These are phyloP conservation scores for Mustela lutreola DNA, from an alignment of 2,113 vertebrate genomes.

Conservation along the genomic window DNA sequence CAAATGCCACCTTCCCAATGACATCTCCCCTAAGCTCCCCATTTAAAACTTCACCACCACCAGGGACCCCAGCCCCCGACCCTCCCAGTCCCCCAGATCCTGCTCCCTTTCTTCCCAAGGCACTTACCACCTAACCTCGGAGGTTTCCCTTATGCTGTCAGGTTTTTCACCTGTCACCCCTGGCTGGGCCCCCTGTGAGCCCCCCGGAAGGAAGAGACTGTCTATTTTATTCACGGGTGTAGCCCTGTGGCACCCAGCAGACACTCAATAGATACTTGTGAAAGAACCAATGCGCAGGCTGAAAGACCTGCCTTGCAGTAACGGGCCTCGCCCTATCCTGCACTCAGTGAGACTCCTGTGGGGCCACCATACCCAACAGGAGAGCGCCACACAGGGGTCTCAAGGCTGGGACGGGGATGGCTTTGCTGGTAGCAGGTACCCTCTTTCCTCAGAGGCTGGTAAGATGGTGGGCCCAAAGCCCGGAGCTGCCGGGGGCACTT, in stretches of 20 bases:
- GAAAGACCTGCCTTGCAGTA: not conserved
- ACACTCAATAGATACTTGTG: not conserved
- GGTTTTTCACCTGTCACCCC: not conserved
- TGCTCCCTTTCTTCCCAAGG: not conserved
- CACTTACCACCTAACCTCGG: not conserved
- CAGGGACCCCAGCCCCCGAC: not conserved
- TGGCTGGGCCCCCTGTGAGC: not conserved
- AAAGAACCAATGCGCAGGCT: not conserved
- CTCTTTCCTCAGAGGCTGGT: not conserved
- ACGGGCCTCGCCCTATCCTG: not conserved
- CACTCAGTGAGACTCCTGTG: not conserved
- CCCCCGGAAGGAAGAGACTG: not conserved
- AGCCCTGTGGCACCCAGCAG: not conserved
- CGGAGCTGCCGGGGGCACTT: not conserved
- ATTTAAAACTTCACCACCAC: not conserved
- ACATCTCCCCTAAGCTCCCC: not conserved
- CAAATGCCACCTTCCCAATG: not conserved
- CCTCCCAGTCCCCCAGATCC: not conserved
- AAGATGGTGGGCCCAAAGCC: not conserved
- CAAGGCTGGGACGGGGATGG: not conserved
- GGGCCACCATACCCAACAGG: not conserved
- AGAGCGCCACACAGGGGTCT: not conserved
- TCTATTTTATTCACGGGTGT: not conserved
- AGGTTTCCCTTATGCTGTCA: not conserved
- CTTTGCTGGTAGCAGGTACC: not conserved